Conservation (phyloP, 2,888 invertebrate species). For the Drosophila mayaguana region DNA sequence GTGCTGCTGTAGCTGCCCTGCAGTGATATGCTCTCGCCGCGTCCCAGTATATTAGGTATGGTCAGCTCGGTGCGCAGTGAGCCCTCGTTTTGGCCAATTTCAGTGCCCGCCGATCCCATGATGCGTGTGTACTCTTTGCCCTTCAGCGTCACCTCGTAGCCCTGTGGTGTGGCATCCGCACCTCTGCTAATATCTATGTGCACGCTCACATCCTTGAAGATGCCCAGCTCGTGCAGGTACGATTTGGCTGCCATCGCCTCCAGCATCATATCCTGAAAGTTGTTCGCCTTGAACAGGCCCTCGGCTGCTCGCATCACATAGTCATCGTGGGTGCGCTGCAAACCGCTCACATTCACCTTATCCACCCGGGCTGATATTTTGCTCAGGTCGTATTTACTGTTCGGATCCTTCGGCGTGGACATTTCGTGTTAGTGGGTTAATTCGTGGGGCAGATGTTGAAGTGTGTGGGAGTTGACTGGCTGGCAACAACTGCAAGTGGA, state of each 20-base stretch:
- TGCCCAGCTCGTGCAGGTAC: conserved; percentile 93
- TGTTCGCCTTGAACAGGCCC: conserved; percentile 92
- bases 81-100: conserved; percentile 96
- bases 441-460: conserved; percentile 16
- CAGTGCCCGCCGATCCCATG: conserved; percentile 93
- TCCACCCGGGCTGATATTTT: conserved; percentile 91
- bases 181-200: conserved; percentile 95
- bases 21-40: conserved; percentile 93
- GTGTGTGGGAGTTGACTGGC: conserved; percentile 16
- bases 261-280: conserved; percentile 93
- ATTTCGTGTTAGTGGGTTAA: conserved; percentile 33
- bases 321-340: conserved; percentile 95
- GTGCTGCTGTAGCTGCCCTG: conserved; percentile 95
- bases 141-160: conserved; percentile 93
- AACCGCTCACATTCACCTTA: conserved; percentile 93
- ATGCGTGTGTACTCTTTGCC: conserved; percentile 93
- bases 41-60: conserved; percentile 93
- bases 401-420: conserved; percentile 51
- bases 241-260: conserved; percentile 90
- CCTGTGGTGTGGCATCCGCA: conserved; percentile 91
- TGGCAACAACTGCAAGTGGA: conserved; percentile 41
- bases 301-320: conserved; percentile 92
- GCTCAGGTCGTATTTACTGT: conserved; percentile 60
- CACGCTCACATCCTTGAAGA: conserved; percentile 94
- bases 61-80: conserved; percentile 89